Base-by-base conservation (phyloP, 2,888 invertebrate species). In the Metallyticus violacea region DNA sequence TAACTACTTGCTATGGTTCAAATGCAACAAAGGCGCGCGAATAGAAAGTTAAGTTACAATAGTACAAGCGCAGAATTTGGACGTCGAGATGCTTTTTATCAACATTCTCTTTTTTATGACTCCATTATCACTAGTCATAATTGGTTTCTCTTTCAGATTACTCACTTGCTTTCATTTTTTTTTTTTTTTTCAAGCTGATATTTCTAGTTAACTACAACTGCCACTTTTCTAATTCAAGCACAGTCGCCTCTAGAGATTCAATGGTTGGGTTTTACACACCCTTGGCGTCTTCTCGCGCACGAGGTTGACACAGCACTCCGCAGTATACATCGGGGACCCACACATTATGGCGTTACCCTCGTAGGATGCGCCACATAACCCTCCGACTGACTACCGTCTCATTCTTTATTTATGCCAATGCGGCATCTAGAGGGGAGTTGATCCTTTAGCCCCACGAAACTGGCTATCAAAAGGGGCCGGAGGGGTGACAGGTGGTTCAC, bases 331-430 rank as follows among this genome's bases (percentile, higher is more conserved):
- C 7, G 26, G 79, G 79, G 79, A 79, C 79, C 79, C 79, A 79
- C 79, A 79, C 40, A 62, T 62, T 62, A 62, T 62, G 40, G 40
- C 22, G 40, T 62, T 62, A 62, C 40, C 40, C 40, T 62, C 40
- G 40, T 62, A 62, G 40, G 40, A 62, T 62, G 40, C 40, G 40
- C 40, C 40, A 62, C 40, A 62, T 62, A 62, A 62, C 40, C 40
- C 40, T 62, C 40, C 40, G 40, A 62, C 40, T 62, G 40, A 62
- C 40, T 62, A 62, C 28, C 76, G 78, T 27, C 62, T 79, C 84
- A 86, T 86, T 79, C 84, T 85, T 86, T 86, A 86, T 86, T 86
- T 85, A 86, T 79, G 78, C 86, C 86, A 84, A 84, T 86, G 86
- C 86, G 86, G 84, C 85, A 62, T 62, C 40, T 62, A 62, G 40